Conservation (phyloP, 2,888 invertebrate species). For the Mactromeris polynyma region DNA sequence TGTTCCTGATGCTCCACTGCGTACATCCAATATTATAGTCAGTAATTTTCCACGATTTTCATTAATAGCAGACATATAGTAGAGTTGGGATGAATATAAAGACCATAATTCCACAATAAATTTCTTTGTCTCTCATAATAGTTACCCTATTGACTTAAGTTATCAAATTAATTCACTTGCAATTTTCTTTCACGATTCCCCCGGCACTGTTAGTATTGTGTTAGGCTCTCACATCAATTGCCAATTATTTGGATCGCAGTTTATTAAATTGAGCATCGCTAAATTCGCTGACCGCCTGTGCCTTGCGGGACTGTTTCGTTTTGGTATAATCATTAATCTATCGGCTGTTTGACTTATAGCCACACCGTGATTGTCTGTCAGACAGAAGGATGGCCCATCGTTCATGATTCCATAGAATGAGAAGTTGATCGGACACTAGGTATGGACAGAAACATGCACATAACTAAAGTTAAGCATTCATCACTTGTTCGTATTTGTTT, state of each 20-base stretch:
- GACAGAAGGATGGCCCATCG: not conserved
- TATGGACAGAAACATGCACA: not conserved
- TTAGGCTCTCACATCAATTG: constrained; percentile 61
- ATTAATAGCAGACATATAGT: constrained; percentile 32
- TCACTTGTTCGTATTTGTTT: not conserved
- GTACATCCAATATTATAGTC: not conserved
- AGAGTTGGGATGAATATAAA: constrained; percentile 16
- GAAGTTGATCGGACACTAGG: no score
- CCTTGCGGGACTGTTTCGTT: constrained; percentile 31
- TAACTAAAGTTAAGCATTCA: not conserved
- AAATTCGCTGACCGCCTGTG: constrained; percentile 36
- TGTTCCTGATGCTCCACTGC: not conserved
- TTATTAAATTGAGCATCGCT: constrained; percentile 64
- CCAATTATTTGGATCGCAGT: constrained; percentile 60
- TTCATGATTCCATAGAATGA: not conserved
- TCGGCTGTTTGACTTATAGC: constrained; percentile 23
- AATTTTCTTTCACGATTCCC: constrained; percentile 59
- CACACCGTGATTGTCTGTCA: constrained; percentile 17
- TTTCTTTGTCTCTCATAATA: constrained; percentile 38
- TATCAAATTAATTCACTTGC: constrained; percentile 59
- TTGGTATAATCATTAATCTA: constrained; percentile 23
- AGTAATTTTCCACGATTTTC: constrained; percentile 23
- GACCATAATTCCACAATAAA: constrained; percentile 46
- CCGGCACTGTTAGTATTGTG: constrained; percentile 48
- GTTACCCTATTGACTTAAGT: constrained; percentile 50